phyloP scores from a whole-genome alignment of 2,113 vertebrate genomes.

The Condylura cristata region DNA sequence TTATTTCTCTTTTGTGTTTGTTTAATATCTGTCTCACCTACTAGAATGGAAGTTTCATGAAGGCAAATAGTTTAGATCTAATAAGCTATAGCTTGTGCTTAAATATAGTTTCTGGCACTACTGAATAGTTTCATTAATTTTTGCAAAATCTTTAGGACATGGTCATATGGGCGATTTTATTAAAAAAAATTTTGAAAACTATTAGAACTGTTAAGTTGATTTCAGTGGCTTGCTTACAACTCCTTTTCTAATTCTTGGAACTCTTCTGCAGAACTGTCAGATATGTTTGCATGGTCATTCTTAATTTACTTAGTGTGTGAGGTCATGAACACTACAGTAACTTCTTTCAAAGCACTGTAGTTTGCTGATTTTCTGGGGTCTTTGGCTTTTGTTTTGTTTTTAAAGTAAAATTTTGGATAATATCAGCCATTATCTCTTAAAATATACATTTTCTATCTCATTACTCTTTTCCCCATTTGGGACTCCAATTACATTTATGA shows the following conservation, averaged over 20 bases:
- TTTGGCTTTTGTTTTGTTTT: neutral
- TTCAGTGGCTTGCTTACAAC: neutral
- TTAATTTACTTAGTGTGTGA: neutral
- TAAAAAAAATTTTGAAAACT: neutral
- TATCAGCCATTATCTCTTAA: neutral
- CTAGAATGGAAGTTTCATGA: neutral
- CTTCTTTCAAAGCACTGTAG: neutral
- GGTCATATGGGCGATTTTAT: neutral
- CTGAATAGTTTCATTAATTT: neutral
- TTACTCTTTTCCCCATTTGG: neutral
- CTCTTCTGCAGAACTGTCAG: neutral
- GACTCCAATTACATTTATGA: neutral
- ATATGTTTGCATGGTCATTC: neutral
- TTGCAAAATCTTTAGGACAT: neutral
- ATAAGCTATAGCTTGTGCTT: neutral
- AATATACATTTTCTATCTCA: neutral
- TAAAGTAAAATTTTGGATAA: neutral
- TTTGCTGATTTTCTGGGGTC: constrained; percentile 21
- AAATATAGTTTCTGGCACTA: neutral
- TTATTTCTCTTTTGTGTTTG: neutral
- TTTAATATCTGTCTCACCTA: neutral
- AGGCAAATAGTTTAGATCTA: neutral
- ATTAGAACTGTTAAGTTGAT: neutral
- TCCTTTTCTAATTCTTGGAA: neutral
- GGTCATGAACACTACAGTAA: neutral